phyloP scores from a whole-genome alignment of 2,113 vertebrate genomes.

The Tapirus terrestris region DNA sequence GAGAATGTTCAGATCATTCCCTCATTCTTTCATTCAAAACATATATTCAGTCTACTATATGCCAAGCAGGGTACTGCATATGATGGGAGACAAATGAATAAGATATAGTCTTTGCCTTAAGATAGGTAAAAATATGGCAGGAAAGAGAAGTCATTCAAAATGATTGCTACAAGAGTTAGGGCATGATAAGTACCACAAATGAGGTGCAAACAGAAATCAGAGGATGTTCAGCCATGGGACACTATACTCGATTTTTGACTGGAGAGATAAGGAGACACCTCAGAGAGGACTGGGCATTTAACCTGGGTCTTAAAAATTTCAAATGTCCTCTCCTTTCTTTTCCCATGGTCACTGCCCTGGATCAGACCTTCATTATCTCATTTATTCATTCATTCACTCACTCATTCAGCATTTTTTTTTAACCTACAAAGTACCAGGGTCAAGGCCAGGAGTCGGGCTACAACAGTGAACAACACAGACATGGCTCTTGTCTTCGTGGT shows the following conservation, averaged over 20 bases:
- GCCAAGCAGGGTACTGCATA: background rate
- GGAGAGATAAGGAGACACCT: background rate
- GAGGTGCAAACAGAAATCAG: background rate
- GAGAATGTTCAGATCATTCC: background rate
- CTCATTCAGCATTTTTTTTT: background rate
- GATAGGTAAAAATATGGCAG: background rate
- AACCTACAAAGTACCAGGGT: background rate
- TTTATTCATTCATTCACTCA: constrained; percentile 1
- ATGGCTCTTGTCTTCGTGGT: background rate
- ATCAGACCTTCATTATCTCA: background rate
- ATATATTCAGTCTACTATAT: background rate
- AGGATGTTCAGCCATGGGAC: background rate
- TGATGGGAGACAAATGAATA: background rate
- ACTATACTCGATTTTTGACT: background rate
- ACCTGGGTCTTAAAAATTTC: background rate
- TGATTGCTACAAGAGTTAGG: background rate
- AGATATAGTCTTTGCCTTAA: background rate
- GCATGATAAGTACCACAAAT: background rate
- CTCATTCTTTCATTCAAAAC: constrained; percentile 16
- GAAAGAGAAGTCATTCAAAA: background rate
- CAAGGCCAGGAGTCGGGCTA: background rate
- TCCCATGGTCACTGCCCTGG: background rate
- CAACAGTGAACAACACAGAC: background rate
- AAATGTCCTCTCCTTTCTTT: background rate
- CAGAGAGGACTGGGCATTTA: background rate